Percentiles rank a stretch among this genome's conserved stretches.
These are phyloP conservation scores for Galleria mellonella DNA, from an alignment of 1,140 invertebrate genomes.

Conservation along the genomic window DNA sequence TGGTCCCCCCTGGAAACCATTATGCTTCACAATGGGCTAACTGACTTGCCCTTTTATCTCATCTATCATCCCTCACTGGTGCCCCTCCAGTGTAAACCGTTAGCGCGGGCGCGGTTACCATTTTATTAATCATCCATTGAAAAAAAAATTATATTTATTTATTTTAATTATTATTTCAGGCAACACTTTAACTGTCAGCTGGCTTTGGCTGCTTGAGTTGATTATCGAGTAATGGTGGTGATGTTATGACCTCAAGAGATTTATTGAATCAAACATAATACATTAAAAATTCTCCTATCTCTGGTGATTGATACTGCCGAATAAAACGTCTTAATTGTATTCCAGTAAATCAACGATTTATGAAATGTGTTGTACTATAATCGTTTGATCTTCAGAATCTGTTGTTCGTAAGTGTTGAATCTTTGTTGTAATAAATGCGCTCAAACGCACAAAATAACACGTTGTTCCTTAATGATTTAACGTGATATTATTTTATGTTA, in stretches of 20 bases:
- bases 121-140: too few relatives aligned
- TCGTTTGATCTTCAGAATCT: conserved; percentile 14
- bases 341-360: not conserved
- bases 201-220: conserved; percentile 34
- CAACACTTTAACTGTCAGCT: conserved; percentile 39
- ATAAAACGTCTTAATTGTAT: conserved; percentile 7
- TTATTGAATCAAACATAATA: conserved; percentile 13
- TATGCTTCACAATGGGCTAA: too few relatives aligned
- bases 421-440: conserved; percentile 38
- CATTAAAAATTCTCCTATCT: not conserved
- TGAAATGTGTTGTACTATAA: conserved; percentile 26
- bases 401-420: conserved; percentile 35
- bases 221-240: conserved; percentile 51
- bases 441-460: conserved; percentile 46
- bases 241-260: conserved; percentile 25
- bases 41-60: too few relatives aligned
- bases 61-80: too few relatives aligned
- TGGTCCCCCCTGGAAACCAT: too few relatives aligned
- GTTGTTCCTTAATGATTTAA: conserved; percentile 23
- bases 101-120: too few relatives aligned
- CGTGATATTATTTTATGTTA: conserved; percentile 5
- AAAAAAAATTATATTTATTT: too few relatives aligned
- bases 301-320: conserved; percentile 4
- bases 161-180: too few relatives aligned
- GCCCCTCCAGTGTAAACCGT: too few relatives aligned